Conservation (phyloP, 2,888 invertebrate genomes). For the Dryobota labecula region DNA sequence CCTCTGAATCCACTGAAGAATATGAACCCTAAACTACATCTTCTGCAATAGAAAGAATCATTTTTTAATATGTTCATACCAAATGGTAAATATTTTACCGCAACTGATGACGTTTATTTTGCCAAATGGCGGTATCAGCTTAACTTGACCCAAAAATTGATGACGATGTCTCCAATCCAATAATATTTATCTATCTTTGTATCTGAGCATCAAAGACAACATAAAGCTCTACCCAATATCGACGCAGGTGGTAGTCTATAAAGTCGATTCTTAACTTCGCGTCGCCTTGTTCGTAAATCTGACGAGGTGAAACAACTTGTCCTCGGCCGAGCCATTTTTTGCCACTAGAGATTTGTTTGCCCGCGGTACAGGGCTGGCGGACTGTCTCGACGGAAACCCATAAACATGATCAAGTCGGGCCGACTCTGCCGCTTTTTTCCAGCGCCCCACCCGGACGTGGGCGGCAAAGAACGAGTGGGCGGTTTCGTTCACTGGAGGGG, state of each 20-base stretch:
- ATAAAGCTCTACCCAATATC: conserved; percentile 58
- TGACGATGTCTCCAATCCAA: conserved; percentile 32
- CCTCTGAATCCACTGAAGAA: no score
- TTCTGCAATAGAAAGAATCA: conserved; percentile 4
- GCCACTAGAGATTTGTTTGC: conserved; percentile 90
- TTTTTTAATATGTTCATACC: neutral
- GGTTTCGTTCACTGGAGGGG: conserved; percentile 76
- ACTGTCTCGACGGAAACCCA: conserved; percentile 89
- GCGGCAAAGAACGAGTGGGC: conserved; percentile 75
- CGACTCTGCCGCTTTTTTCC: conserved; percentile 88
- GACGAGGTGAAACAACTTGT: conserved; percentile 89
- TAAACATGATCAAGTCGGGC: conserved; percentile 88
- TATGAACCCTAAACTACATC: neutral
- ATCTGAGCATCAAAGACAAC: conserved; percentile 34
- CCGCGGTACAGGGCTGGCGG: conserved; percentile 84
- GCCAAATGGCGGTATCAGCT: conserved; percentile 21
- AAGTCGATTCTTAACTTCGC: conserved; percentile 77
- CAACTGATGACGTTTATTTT: neutral
- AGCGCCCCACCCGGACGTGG: conserved; percentile 81
- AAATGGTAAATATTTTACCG: neutral
- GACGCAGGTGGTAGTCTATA: conserved; percentile 67
- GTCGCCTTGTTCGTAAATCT: conserved; percentile 85
- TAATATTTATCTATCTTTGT: conserved; percentile 35
- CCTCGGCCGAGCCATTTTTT: conserved; percentile 88
- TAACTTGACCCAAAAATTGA: conserved; percentile 27